Evolutionary conservation across 2,113 vertebrate species (phyloP), one percentile per base, ranked within the genome.

Genomic region (Gobiocypris rarus): DNA sequence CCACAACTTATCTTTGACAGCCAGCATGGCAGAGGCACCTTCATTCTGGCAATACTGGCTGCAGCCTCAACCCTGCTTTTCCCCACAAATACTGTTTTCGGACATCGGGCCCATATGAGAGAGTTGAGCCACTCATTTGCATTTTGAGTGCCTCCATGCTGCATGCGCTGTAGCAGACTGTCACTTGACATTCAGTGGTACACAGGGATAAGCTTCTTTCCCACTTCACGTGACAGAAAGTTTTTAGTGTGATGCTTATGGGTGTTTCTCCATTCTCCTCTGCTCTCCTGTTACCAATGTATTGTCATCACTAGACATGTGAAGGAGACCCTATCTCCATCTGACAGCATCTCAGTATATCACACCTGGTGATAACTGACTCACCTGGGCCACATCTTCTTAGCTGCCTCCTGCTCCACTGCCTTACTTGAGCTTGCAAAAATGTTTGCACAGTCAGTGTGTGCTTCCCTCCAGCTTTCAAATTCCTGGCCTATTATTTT

Each of bases 301-400:
- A 22, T 78, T 52, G 50, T 52, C 50, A 52, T 52, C 15, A 52
- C 50, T 52, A 52, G 50, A 52, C 31, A 34, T 34, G 2, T 77
- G 54, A 84, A 79, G 54, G 82, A 73, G 67, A 63, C 31, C 70
- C 54, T 56, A 22, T 58, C 54, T 58, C 54, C 19, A 58, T 58
- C 54, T 9, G 54, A 58, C 22, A 58, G 54, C 22, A n/a, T 58
- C 22, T 58, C 19, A n/a, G 54, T 58, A 9, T 58, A 58, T 22
- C 54, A 0, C 54, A 22, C 8, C 54, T n/a, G 54, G 22, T n/a
- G 11, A 48, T 11, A 1, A 48, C 45, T 48, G 45, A 14, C 45
- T 48, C 11, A 48, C 45, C 11, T 14, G 45, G 3, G 11, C 45
- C 45, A 43, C 45, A 4, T 48, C 45, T 11, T 48, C 11, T 14